Conservation (phyloP, 1,140 invertebrate genomes). For the Oscheius sp. region DNA sequence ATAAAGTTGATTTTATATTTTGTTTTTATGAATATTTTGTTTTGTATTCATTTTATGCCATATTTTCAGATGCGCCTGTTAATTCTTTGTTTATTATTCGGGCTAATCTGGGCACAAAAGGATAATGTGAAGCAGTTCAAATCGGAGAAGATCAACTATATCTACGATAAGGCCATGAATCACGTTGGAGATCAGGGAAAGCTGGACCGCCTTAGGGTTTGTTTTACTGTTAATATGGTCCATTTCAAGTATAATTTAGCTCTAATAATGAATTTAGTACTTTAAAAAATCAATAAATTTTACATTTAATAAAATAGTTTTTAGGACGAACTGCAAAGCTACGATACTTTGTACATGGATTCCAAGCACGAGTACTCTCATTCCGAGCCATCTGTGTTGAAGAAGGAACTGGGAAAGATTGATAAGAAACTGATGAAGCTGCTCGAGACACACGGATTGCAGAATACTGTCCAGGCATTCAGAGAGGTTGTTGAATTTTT, state of each 20-base stretch:
- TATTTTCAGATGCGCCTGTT: neutral
- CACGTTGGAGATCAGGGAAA: neutral
- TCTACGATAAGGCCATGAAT: slow-evolving; percentile 10
- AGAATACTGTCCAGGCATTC: neutral
- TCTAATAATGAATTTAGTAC: no score
- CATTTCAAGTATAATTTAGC: no score
- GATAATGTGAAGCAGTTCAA: neutral
- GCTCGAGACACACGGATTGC: neutral
- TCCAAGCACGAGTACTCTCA: neutral
- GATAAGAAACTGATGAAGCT: neutral
- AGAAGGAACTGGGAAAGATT: neutral
- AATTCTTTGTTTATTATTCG: neutral
- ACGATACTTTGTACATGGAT: neutral
- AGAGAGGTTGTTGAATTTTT: neutral
- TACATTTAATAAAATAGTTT: neutral
- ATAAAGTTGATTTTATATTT: no score
- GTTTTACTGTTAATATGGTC: neutral
- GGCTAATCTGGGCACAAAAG: neutral
- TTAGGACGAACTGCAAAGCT: neutral
- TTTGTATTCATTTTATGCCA: no score
- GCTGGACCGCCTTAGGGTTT: neutral
- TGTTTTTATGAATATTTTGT: no score
- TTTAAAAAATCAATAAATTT: neutral
- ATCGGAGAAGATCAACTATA: slow-evolving; percentile 18
- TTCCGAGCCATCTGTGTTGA: neutral